Percentiles rank a stretch among this genome's conserved stretches.
Evolutionary conservation across 2,113 vertebrate species (phyloP).

Genomic region (Agapornis roseicollis): DNA sequence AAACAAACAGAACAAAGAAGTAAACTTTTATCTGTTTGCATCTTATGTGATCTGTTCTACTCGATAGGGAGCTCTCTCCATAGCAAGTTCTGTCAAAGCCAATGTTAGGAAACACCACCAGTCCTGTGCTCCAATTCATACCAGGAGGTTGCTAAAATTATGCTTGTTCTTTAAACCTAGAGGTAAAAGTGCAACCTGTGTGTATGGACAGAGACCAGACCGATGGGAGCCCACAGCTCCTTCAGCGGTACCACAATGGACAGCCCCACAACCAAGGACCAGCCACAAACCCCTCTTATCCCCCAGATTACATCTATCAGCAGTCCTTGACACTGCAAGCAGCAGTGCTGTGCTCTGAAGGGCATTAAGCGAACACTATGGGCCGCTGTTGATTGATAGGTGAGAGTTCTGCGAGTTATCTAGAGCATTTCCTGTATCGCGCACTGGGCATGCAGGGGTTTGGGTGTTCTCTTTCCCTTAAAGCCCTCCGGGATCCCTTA

Average conservation of each 20-base stretch:
- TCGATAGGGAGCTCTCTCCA: not conserved
- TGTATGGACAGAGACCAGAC: not conserved
- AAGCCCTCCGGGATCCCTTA: not conserved
- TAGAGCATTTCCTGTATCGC: accelerated
- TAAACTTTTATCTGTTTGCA: not conserved
- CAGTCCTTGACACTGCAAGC: not conserved
- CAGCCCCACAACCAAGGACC: not conserved
- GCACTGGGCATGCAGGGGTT: not conserved
- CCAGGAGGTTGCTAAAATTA: not conserved
- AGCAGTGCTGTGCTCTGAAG: not conserved
- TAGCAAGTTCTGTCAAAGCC: not conserved
- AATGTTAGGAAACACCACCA: not conserved
- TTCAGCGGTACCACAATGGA: accelerated
- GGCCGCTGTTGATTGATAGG: not conserved
- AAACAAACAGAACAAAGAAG: not conserved
- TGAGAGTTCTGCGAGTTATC: not conserved
- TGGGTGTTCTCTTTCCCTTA: accelerated
- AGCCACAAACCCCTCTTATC: not conserved
- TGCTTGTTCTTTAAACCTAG: not conserved
- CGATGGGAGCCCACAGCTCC: accelerated
- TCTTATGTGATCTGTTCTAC: not conserved
- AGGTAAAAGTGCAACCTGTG: not conserved
- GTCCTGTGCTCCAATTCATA: not conserved
- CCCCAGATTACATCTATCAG: not conserved
- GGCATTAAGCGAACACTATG: not conserved